Evolutionary conservation across 2,797 vertebrate species (phyloP), one percentile per base, ranked within the genome.

Genomic region (Hydrocynus forskahlii): DNA sequence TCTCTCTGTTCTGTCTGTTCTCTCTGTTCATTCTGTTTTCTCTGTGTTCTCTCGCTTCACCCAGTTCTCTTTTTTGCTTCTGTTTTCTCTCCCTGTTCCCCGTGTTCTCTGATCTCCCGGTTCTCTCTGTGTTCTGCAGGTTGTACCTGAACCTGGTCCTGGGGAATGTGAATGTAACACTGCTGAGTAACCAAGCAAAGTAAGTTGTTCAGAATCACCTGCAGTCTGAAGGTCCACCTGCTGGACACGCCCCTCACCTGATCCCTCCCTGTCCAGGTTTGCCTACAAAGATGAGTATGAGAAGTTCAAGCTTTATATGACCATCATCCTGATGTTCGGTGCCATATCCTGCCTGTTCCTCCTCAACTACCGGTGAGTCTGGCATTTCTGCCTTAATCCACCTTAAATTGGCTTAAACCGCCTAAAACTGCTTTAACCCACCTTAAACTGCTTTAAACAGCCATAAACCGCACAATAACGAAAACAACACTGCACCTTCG

Each of bases 201-300:
- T 99, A 91, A 92, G 96, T 93, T 0, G 75, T 62, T 0, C 9
- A 16, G 21, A 17, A 45, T 16, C n/a, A n/a, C n/a, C 35, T 40
- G n/a, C 29, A n/a, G 5, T 7, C 7, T 21, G 1, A 57, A 8
- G 17, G 6, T 19, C 17, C 5, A 55, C 5, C 52, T 55, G 14
- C 16, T 55, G 19, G 21, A 59, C 17, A 21, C 4, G 4, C 19
- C 6, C 7, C 17, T 23, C 2, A 63, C 10, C 60, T 63, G 12
- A 5, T 48, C 29, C 35, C 1, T 50, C 17, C 67, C 19, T 76
- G 52, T 59, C 60, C 79, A 99, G 98, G 88, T 99, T 99, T 70
- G 97, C 97, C 45, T 99, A 99, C 93, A 99, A 99, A 94, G 97
- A 99, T 0, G 98, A 99, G 85, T 99, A 99, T 75, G 98, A 99